Conservation (phyloP, 2,888 invertebrate species). For the Aleiodes leptofemur region DNA sequence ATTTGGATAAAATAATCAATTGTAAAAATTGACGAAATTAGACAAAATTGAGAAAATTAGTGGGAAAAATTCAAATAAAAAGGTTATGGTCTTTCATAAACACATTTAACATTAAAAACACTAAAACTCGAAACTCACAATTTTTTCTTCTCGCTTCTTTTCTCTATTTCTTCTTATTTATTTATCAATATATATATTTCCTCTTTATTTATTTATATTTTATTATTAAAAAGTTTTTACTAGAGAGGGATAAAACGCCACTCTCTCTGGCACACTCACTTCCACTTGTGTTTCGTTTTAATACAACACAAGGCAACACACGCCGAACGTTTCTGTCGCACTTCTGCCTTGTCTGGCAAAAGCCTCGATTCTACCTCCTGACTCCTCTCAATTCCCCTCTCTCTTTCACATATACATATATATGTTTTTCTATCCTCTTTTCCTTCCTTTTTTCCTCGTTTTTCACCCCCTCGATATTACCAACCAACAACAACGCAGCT, state of each 20-base stretch:
- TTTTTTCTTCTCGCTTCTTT: not conserved
- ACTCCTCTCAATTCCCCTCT: constrained; percentile 43
- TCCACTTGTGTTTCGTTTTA: constrained; percentile 61
- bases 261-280: constrained; percentile 45
- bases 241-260: not conserved
- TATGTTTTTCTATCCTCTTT: constrained; percentile 61
- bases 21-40: no score
- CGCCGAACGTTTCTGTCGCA: constrained; percentile 69
- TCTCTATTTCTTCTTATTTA: no score
- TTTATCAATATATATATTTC: not conserved
- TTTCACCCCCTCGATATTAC: not conserved
- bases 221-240: not conserved
- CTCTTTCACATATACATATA: constrained; percentile 45
- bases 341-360: constrained; percentile 50
- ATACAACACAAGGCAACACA: constrained; percentile 68
- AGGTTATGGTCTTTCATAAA: not conserved
- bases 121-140: constrained; percentile 15
- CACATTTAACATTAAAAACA: not conserved
- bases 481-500: no score
- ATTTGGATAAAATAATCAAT: no score
- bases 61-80: no score
- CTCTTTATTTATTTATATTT: not conserved
- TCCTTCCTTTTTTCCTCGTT: constrained; percentile 56
- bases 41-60: no score
- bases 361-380: constrained; percentile 39